A percentile compares a stretch with the other conserved stretches of the same genome.
Evolutionary conservation across 2,888 invertebrate genomes (phyloP).

Genomic region (Drosophila flavopinicola): DNA sequence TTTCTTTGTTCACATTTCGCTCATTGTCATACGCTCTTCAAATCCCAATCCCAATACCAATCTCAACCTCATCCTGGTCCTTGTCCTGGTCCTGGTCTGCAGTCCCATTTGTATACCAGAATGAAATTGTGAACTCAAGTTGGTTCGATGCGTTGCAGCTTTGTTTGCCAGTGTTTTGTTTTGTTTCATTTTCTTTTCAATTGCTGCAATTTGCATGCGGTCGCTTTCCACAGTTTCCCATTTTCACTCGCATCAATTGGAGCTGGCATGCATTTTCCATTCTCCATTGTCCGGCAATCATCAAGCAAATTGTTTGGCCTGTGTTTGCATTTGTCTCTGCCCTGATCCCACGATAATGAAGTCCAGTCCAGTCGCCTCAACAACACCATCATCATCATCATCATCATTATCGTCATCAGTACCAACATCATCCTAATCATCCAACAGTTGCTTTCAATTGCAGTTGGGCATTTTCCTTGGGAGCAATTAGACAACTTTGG

Average conservation of each 20-base stretch:
- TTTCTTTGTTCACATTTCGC: constrained; percentile 55
- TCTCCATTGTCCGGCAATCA: constrained; percentile 48
- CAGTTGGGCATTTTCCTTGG: no score
- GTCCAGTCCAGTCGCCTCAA: constrained; percentile 6
- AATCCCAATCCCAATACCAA: constrained; percentile 2
- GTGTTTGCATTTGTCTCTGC: constrained; percentile 35
- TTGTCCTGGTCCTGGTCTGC: neutral
- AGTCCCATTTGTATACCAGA: neutral
- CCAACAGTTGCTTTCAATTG: neutral
- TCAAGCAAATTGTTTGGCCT: constrained; percentile 40
- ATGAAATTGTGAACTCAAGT: neutral
- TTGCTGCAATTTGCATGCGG: constrained; percentile 61
- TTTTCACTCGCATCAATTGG: constrained; percentile 6
- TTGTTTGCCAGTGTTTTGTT: constrained; percentile 18
- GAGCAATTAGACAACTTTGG: no score
- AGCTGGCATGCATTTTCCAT: constrained; percentile 7
- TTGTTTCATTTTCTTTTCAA: constrained; percentile 49
- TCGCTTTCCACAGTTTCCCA: constrained; percentile 22
- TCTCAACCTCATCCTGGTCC: neutral
- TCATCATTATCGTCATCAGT: neutral
- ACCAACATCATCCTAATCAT: constrained; percentile 19
- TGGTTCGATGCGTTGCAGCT: constrained; percentile 3
- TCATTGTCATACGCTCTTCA: constrained; percentile 46
- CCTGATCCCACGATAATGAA: constrained; percentile 45
- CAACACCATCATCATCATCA: neutral